Conservation (phyloP, 2,797 vertebrate genomes). For the Sphenodon punctatus region DNA sequence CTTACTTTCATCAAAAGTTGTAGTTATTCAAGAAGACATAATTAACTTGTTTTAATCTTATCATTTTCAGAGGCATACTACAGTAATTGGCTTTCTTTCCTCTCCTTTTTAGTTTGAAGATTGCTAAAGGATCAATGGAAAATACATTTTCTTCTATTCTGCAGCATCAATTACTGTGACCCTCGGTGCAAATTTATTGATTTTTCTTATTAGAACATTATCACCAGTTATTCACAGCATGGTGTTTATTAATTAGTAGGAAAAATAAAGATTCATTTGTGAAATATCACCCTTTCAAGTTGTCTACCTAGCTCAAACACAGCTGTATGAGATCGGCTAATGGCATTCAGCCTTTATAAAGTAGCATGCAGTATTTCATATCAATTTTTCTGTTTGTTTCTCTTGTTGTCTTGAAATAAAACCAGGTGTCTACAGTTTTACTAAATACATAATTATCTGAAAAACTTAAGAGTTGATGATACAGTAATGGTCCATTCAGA, state of each 20-base stretch:
- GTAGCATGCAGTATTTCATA: conserved; percentile 1
- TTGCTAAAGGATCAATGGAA: conserved; percentile 74
- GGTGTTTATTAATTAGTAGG: conserved; percentile 77
- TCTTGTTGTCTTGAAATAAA: neutral
- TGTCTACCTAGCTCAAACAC: conserved; percentile 37
- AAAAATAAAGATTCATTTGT: conserved; percentile 72
- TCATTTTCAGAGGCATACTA: conserved; percentile 74
- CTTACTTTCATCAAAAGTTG: conserved; percentile 75
- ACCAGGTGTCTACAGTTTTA: neutral
- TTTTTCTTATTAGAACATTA: conserved; percentile 79
- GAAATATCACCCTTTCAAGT: conserved; percentile 68
- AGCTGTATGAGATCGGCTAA: conserved; percentile 37
- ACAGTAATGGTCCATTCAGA: neutral
- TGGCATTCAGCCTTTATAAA: conserved; percentile 40
- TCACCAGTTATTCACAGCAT: conserved; percentile 75
- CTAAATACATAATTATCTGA: neutral
- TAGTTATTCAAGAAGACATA: conserved; percentile 75
- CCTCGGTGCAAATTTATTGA: conserved; percentile 79
- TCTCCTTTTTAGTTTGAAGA: conserved; percentile 74
- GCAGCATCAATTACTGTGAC: conserved; percentile 74
- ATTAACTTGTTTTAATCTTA: conserved; percentile 81
- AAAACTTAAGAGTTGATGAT: neutral
- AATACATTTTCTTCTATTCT: conserved; percentile 73
- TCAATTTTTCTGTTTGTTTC: conserved; percentile 11
- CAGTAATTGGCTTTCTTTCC: conserved; percentile 78